Conservation (phyloP, 2,888 invertebrate genomes). For the Ophion ellenae region DNA sequence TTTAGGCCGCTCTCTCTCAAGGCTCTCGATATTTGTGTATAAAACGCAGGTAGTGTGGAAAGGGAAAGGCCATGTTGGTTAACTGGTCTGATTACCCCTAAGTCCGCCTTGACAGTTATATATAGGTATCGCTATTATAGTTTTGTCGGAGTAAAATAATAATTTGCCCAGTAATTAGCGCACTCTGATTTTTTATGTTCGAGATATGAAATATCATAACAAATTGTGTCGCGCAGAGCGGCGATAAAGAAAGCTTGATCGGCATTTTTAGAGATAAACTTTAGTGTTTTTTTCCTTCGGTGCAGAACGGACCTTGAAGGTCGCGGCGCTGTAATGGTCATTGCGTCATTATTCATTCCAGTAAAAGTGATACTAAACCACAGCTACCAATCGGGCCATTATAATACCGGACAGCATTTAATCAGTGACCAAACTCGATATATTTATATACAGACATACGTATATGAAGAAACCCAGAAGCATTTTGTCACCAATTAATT, state of each 20-base stretch:
- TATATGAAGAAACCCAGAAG: no score
- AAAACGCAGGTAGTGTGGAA: slow-evolving; percentile 17
- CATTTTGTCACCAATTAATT: no score
- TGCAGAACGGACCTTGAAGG: slow-evolving; percentile 45
- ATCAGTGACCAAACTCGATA: slow-evolving; percentile 42
- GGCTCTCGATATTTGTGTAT: slow-evolving; percentile 30
- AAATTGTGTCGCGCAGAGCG: background rate
- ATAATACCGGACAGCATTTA: slow-evolving; percentile 25
- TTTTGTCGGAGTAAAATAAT: background rate
- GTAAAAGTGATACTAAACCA: background rate
- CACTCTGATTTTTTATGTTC: slow-evolving; percentile 31
- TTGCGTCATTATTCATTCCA: slow-evolving; percentile 49
- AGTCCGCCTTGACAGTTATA: slow-evolving; percentile 6
- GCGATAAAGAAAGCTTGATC: slow-evolving; percentile 8
- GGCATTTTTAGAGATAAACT: slow-evolving; percentile 6
- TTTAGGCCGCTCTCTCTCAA: background rate
- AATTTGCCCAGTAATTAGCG: slow-evolving; percentile 17
- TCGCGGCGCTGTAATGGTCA: slow-evolving; percentile 33
- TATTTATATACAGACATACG: no score
- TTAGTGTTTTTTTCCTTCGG: slow-evolving; percentile 7
- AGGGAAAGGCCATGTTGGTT: slow-evolving; percentile 46
- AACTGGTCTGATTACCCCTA: slow-evolving; percentile 53
- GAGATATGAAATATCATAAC: slow-evolving; percentile 31
- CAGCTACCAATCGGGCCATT: slow-evolving; percentile 28
- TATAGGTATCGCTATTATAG: background rate